Conservation (phyloP, 2,888 invertebrate species). For the Clostera curtula region DNA sequence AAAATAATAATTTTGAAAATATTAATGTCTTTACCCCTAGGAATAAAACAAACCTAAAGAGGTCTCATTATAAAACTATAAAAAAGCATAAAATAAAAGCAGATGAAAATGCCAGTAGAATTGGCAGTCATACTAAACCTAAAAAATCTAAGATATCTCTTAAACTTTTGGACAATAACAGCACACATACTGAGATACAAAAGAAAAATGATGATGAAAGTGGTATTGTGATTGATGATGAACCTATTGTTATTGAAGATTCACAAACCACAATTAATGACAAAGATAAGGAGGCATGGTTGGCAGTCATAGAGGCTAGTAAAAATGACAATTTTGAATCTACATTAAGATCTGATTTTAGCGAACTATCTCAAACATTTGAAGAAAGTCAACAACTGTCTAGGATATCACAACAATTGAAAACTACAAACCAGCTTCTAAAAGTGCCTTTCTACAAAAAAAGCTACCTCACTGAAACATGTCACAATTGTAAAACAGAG, state of each 20-base stretch:
- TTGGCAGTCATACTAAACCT: not conserved
- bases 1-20: slow-evolving; percentile 1
- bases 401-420: not conserved
- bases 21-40: slow-evolving; percentile 5
- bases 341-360: slow-evolving; percentile 14
- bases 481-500: slow-evolving; percentile 24
- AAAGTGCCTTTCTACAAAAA: slow-evolving; percentile 51
- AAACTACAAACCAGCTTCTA: slow-evolving; percentile 6
- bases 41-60: slow-evolving; percentile 17
- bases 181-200: slow-evolving; percentile 4
- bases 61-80: slow-evolving; percentile 21
- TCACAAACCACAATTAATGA: slow-evolving; percentile 36
- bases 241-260: slow-evolving; percentile 43
- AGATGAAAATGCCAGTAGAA: slow-evolving; percentile 4
- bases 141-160: slow-evolving; percentile 11
- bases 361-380: slow-evolving; percentile 4
- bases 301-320: slow-evolving; percentile 43
- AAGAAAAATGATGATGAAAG: slow-evolving; percentile 35
- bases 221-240: slow-evolving; percentile 47
- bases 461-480: slow-evolving; percentile 33
- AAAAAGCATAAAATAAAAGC: slow-evolving; percentile 2
- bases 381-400: slow-evolving; percentile 4
- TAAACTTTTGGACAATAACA: not conserved
- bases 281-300: slow-evolving; percentile 51
- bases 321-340: slow-evolving; percentile 18